These are phyloP conservation scores for Polyploca ridens DNA, from an alignment of 2,888 invertebrate species.

Conservation along the genomic window DNA sequence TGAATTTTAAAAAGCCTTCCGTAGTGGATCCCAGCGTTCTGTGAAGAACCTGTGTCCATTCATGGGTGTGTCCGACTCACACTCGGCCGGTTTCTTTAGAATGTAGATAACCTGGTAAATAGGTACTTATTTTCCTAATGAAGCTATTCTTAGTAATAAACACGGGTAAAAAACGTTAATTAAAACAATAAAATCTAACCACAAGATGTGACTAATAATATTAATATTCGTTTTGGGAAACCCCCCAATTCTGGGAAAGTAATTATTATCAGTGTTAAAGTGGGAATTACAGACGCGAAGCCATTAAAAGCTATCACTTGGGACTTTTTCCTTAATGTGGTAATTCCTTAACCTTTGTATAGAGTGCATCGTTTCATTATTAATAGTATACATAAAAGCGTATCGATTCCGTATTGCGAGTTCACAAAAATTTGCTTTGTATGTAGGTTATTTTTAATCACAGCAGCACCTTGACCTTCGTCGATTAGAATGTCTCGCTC, in stretches of 20 bases:
- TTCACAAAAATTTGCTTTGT: neutral
- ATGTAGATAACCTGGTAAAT: too few species aligned
- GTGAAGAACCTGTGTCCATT: too few species aligned
- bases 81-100: too few species aligned
- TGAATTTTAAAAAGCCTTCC: too few species aligned
- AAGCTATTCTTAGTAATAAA: too few species aligned
- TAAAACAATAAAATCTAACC: neutral
- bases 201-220: neutral
- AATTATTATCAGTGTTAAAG: neutral
- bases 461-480: neutral
- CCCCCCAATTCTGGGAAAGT: neutral
- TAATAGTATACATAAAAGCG: too few species aligned
- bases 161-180: neutral
- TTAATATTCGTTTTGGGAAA: neutral
- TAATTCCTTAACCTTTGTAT: too few species aligned
- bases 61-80: too few species aligned
- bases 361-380: too few species aligned
- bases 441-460: neutral
- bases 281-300: neutral
- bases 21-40: too few species aligned
- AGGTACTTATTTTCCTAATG: too few species aligned
- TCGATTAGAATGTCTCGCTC: neutral
- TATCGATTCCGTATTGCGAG: neutral
- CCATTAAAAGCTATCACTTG: neutral
- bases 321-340: neutral